phyloP scores from a whole-genome alignment of 2,113 vertebrate species.

The Callipepla squamata region DNA sequence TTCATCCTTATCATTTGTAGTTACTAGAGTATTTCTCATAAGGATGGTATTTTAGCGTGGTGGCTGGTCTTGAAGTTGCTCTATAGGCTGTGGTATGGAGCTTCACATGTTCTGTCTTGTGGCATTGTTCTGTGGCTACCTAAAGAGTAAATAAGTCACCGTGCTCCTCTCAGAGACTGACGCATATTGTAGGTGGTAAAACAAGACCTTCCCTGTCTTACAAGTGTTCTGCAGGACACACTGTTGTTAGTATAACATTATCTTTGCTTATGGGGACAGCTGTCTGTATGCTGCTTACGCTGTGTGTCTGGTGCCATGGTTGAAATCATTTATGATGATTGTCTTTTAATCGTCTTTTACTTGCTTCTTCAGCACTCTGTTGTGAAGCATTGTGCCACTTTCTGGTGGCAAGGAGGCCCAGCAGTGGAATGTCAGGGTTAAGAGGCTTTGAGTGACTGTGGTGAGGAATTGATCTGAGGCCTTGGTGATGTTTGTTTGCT shows the following conservation, averaged over 20 bases:
- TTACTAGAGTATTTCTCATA: background rate
- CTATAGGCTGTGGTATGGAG: background rate
- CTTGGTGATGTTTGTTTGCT: conserved; percentile 38
- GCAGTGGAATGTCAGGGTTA: background rate
- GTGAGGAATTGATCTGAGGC: background rate
- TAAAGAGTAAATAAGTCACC: background rate
- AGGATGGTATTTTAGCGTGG: background rate
- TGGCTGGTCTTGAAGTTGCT: background rate
- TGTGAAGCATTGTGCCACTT: background rate
- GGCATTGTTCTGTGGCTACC: background rate
- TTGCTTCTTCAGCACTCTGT: conserved; percentile 32
- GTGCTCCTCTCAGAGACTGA: background rate
- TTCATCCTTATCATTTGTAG: background rate
- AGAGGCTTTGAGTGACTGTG: background rate
- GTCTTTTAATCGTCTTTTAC: conserved; percentile 53
- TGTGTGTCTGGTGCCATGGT: background rate
- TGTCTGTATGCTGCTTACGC: conserved; percentile 1
- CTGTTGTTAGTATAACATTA: background rate
- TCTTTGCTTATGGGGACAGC: background rate
- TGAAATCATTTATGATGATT: conserved; percentile 12
- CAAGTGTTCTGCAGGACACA: background rate
- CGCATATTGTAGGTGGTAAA: background rate
- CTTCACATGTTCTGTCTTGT: background rate
- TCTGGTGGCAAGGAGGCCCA: background rate
- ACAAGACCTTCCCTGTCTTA: background rate